Conservation (phyloP, 2,113 vertebrate species). For the Peucedramus taeniatus region DNA sequence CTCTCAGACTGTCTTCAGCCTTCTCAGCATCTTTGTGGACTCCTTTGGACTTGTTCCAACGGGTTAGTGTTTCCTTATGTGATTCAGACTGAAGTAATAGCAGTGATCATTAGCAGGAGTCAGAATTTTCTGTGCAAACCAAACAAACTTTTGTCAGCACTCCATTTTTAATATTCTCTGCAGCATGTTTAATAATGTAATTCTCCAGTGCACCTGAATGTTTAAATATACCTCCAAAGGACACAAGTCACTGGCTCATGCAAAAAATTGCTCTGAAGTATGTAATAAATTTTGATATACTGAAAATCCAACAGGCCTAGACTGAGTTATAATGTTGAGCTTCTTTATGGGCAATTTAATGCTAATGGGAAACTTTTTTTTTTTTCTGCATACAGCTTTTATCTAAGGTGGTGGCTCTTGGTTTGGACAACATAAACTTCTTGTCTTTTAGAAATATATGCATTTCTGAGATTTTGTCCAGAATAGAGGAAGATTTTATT, state of each 20-base stretch:
- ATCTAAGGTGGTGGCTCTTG: neutral
- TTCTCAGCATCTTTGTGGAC: neutral
- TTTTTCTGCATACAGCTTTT: neutral
- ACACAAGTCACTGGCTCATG: neutral
- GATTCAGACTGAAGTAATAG: neutral
- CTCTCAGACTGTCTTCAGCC: neutral
- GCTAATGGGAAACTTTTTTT: neutral
- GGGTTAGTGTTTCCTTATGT: neutral
- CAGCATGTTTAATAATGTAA: neutral
- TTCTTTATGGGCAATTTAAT: neutral
- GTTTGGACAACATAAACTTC: neutral
- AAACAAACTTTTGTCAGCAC: neutral
- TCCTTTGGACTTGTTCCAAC: neutral
- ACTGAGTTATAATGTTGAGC: neutral
- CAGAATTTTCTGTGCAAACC: neutral
- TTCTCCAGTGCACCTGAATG: conserved; percentile 15
- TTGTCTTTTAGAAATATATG: neutral
- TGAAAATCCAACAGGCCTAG: neutral
- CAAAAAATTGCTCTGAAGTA: neutral
- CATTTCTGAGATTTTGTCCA: neutral
- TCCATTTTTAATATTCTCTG: neutral
- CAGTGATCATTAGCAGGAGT: neutral
- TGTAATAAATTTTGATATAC: neutral
- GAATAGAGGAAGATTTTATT: neutral
- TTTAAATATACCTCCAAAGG: neutral